phyloP scores from a whole-genome alignment of 1,140 invertebrate species.

The Megalopta genalis region DNA sequence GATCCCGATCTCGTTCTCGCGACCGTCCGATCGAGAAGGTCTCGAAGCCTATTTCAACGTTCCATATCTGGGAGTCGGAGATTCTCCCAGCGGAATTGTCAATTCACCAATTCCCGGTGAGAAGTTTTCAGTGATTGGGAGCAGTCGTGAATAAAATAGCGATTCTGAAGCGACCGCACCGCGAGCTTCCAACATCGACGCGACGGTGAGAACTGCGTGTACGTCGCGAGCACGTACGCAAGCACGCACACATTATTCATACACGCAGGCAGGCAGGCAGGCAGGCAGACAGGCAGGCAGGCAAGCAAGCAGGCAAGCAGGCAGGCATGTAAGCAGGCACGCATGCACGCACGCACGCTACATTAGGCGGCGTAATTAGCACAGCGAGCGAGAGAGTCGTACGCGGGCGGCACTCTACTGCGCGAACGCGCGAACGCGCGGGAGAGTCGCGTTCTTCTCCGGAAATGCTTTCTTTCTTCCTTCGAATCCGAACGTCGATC shows the following conservation, averaged over 20 bases:
- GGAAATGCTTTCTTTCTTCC: conserved; percentile 31
- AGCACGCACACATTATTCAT: conserved; percentile 61
- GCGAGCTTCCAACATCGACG: conserved; percentile 50
- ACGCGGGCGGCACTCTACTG: conserved; percentile 62
- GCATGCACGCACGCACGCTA: conserved; percentile 66
- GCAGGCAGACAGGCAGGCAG: conserved; percentile 58
- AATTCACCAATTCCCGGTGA: conserved; percentile 4
- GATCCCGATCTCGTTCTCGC: too few relatives aligned
- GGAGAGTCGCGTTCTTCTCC: conserved; percentile 27
- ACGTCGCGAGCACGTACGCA: conserved; percentile 59
- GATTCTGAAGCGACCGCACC: conserved; percentile 35
- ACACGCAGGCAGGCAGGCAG: conserved; percentile 56
- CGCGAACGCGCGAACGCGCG: conserved; percentile 46
- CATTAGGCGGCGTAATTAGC: conserved; percentile 71
- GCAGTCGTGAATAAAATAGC: conserved; percentile 27
- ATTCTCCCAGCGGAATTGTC: neutral
- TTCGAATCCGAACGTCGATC: neutral
- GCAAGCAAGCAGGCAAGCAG: conserved; percentile 34
- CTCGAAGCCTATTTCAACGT: too few relatives aligned
- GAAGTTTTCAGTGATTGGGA: conserved; percentile 23
- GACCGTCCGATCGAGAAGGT: too few relatives aligned
- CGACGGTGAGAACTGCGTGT: conserved; percentile 59
- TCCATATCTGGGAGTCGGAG: neutral
- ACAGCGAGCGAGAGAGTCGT: conserved; percentile 69
- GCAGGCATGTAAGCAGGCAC: conserved; percentile 32